phyloP scores from a whole-genome alignment of 1,140 invertebrate genomes.

The Conus ventricosus region DNA sequence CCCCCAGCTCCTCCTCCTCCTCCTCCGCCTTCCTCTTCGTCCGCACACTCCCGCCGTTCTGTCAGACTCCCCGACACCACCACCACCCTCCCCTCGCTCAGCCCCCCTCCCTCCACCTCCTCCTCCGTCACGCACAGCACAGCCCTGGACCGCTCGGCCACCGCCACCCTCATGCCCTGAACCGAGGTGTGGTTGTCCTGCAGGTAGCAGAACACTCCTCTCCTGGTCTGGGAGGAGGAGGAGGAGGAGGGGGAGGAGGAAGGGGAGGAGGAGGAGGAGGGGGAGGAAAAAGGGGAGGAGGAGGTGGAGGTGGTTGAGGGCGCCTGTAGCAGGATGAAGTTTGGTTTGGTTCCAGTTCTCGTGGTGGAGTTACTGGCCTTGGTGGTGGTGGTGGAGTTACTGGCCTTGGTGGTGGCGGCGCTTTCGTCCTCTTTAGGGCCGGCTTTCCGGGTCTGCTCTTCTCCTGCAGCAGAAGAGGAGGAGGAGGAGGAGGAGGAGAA shows the following conservation, averaged over 20 bases:
- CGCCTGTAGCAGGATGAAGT: background rate
- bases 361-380: background rate
- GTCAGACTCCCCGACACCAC: conserved; percentile 84
- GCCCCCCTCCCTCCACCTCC: conserved; percentile 37
- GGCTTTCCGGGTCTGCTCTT: background rate
- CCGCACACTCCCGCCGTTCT: conserved; percentile 10
- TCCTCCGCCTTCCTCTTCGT: background rate
- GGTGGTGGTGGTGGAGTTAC: no score
- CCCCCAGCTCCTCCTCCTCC: background rate
- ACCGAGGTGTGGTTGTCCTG: conserved; percentile 97
- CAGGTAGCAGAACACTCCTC: conserved; percentile 82
- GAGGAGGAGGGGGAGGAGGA: background rate
- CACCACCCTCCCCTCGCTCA: conserved; percentile 80
- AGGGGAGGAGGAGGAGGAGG: background rate
- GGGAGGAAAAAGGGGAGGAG: background rate
- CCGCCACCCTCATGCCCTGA: conserved; percentile 88
- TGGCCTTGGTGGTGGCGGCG: no score
- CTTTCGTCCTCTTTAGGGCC: background rate
- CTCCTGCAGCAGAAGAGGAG: background rate
- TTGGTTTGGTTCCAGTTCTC: background rate
- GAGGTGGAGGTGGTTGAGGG: no score
- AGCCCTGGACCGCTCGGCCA: conserved; percentile 48
- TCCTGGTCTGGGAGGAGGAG: background rate
- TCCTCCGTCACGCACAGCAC: conserved; percentile 61
- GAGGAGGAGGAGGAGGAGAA: conserved; percentile 67